These are phyloP conservation scores for Parnassius apollo DNA, from an alignment of 2,888 invertebrate species.

Conservation along the genomic window DNA sequence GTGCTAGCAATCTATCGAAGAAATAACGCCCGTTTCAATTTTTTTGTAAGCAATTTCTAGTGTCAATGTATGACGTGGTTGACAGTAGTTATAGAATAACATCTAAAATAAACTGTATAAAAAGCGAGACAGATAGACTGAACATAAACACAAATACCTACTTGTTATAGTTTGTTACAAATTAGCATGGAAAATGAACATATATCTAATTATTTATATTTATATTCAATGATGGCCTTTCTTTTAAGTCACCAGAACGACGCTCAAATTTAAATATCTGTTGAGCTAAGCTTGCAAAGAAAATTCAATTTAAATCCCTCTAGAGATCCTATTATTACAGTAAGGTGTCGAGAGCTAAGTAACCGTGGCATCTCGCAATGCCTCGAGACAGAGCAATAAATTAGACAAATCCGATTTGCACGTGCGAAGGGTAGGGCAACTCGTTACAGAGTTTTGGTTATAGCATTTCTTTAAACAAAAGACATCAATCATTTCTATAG, in stretches of 20 bases:
- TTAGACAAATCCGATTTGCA: conserved; percentile 79
- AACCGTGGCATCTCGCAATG: conserved; percentile 65
- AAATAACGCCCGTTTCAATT: too few species aligned
- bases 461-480: conserved; percentile 61
- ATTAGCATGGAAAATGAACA: too few species aligned
- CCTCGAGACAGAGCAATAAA: conserved; percentile 70
- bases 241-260: conserved; percentile 14
- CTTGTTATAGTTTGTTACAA: too few species aligned
- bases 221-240: conserved; percentile 13
- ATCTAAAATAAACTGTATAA: too few species aligned
- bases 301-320: conserved; percentile 69
- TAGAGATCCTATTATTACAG: conserved; percentile 74
- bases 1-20: too few species aligned
- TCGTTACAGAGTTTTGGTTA: conserved; percentile 55
- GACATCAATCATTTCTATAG: conserved; percentile 43
- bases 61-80: too few species aligned
- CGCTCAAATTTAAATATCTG: conserved; percentile 36
- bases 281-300: conserved; percentile 48
- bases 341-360: conserved; percentile 73
- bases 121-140: too few species aligned
- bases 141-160: too few species aligned
- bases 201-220: conserved; percentile 5
- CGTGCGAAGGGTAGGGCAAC: conserved; percentile 59
- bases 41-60: too few species aligned
- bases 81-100: too few species aligned